Percentiles rank a stretch among this genome's conserved stretches.
These are phyloP conservation scores for Crematogaster levior DNA, from an alignment of 2,888 invertebrate species.

Conservation along the genomic window DNA sequence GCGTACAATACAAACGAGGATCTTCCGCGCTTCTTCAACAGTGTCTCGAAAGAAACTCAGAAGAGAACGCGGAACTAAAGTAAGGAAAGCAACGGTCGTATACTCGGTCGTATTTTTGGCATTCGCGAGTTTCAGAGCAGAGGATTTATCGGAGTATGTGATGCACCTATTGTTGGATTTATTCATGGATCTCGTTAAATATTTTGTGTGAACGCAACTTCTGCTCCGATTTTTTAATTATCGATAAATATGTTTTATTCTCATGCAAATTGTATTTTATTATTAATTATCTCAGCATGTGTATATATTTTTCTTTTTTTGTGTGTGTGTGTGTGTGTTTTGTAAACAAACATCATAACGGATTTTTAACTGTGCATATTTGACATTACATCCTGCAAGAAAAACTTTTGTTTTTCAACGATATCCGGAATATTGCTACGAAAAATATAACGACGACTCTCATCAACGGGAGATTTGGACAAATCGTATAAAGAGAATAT, in stretches of 20 bases:
- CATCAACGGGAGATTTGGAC: slow-evolving; percentile 8
- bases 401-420: not conserved
- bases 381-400: not conserved
- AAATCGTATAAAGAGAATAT: not conserved
- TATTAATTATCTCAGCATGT: slow-evolving; percentile 13
- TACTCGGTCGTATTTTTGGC: slow-evolving; percentile 42
- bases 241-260: not conserved
- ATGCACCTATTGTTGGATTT: slow-evolving; percentile 44
- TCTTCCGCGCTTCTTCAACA: slow-evolving; percentile 56
- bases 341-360: not conserved
- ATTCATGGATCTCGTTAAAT: slow-evolving; percentile 36
- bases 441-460: not conserved
- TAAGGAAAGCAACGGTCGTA: slow-evolving; percentile 44
- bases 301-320: too few species aligned
- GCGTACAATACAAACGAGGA: slow-evolving; percentile 57
- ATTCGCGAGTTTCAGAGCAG: slow-evolving; percentile 52
- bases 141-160: slow-evolving; percentile 36
- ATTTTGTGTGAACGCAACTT: slow-evolving; percentile 12
- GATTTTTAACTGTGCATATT: not conserved
- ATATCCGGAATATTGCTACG: not conserved
- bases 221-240: not conserved
- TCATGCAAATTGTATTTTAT: not conserved
- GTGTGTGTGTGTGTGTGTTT: too few species aligned
- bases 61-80: slow-evolving; percentile 60
- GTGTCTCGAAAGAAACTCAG: slow-evolving; percentile 61